Percentiles rank a stretch among this genome's conserved stretches.
Conservation (phyloP, 35 echinoderm and acorn worm genomes). For the Antedon bifida region DNA sequence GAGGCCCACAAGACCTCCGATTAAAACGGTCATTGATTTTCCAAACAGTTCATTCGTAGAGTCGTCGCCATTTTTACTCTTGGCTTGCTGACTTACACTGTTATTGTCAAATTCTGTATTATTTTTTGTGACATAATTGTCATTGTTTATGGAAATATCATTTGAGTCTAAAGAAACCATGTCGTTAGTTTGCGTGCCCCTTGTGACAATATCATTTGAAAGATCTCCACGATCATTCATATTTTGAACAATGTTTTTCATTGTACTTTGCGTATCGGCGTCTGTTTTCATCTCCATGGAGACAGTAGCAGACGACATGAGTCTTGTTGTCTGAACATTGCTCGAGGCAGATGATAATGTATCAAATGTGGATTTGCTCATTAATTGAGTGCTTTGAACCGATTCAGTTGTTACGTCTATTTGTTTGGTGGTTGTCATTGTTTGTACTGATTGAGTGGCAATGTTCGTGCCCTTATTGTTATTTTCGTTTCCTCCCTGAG, state of each 20-base stretch:
- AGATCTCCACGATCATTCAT: not conserved
- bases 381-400: not conserved
- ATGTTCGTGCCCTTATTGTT: not conserved
- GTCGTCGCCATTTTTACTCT: not conserved
- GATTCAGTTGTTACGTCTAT: not conserved
- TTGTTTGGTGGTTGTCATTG: not conserved
- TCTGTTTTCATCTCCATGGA: not conserved
- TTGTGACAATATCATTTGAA: not conserved
- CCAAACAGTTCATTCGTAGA: not conserved
- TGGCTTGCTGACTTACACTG: not conserved
- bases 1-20: not conserved
- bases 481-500: not conserved
- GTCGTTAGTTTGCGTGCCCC: not conserved
- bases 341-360: not conserved
- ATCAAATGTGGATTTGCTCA: not conserved
- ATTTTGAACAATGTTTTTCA: not conserved
- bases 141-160: not conserved
- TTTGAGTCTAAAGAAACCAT: not conserved
- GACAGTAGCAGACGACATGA: not conserved
- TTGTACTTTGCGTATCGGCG: not conserved
- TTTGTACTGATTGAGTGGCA: not conserved
- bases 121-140: not conserved
- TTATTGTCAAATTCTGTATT: not conserved
- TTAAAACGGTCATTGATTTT: not conserved
- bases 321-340: not conserved